A percentile compares a stretch with the other conserved stretches of the same genome.
Conservation (phyloP, 2,888 invertebrate genomes). For the Allolobophora icterica region DNA sequence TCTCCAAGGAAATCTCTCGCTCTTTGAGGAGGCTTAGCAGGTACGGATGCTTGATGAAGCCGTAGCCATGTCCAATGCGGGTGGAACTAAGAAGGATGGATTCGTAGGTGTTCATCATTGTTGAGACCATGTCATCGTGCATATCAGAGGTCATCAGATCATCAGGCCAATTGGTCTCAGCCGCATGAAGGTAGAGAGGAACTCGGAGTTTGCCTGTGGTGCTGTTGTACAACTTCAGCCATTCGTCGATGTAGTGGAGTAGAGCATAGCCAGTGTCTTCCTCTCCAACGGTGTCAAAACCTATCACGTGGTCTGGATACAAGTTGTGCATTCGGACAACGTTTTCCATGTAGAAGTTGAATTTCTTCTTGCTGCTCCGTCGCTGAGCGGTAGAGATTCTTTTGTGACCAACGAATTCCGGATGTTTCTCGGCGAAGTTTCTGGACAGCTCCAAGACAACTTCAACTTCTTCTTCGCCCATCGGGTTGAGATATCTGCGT, state of each 20-base stretch:
- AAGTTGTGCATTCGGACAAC: conserved; percentile 41
- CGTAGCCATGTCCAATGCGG: conserved; percentile 51
- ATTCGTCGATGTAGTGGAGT: conserved; percentile 44
- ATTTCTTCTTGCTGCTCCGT: background rate
- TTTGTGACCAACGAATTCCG: conserved; percentile 44
- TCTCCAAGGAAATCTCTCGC: conserved; percentile 46
- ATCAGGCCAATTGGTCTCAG: conserved; percentile 49
- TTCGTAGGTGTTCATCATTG: conserved; percentile 50
- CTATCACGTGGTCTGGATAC: conserved; percentile 46
- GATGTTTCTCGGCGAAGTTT: conserved; percentile 29
- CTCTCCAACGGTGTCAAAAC: conserved; percentile 48
- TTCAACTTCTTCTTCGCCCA: conserved; percentile 31
- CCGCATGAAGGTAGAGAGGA: conserved; percentile 47
- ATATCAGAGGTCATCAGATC: conserved; percentile 46
- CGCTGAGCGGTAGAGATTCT: conserved; percentile 40
- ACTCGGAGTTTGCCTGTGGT: conserved; percentile 34
- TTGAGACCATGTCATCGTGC: conserved; percentile 44
- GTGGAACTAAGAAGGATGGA: conserved; percentile 47
- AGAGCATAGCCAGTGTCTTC: conserved; percentile 48
- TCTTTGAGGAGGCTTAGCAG: conserved; percentile 41
- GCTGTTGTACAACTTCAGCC: conserved; percentile 39
- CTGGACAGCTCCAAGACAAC: conserved; percentile 24
- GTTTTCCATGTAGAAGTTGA: conserved; percentile 38
- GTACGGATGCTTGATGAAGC: conserved; percentile 49
- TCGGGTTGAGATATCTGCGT: conserved; percentile 30